phyloP scores from a whole-genome alignment of 2,797 vertebrate species.

The Anomalospiza imberbis region DNA sequence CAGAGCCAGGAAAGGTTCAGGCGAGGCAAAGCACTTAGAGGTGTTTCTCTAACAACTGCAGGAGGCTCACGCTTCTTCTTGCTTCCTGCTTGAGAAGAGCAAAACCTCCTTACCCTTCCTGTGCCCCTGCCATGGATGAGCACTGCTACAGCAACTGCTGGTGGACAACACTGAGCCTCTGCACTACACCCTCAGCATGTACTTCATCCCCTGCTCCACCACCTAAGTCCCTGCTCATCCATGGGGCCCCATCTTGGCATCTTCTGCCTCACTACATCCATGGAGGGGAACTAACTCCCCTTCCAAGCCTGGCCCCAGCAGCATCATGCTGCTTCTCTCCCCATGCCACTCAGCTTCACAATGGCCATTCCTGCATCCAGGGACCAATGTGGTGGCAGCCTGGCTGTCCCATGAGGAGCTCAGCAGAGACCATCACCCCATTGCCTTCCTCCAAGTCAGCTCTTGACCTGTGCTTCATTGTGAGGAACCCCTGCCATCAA shows the following conservation, averaged over 20 bases:
- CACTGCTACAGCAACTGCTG: background rate
- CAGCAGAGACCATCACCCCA: accelerated
- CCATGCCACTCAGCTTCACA: accelerated
- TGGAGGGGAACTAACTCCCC: background rate
- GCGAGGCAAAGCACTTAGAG: background rate
- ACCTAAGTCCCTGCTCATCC: background rate
- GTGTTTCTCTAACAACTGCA: background rate
- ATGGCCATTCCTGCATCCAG: accelerated
- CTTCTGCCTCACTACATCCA: background rate
- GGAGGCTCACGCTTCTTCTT: background rate
- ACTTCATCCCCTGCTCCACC: background rate
- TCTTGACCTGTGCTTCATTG: background rate
- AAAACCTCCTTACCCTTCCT: background rate
- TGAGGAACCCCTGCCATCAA: background rate
- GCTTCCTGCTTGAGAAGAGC: background rate
- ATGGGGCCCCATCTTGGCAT: accelerated
- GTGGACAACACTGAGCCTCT: background rate
- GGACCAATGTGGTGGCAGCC: accelerated
- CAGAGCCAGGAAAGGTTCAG: background rate
- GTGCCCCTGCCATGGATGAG: background rate
- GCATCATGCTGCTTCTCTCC: background rate
- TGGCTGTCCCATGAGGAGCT: background rate
- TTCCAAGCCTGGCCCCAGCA: background rate
- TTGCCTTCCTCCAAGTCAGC: background rate
- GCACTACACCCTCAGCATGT: accelerated